Evolutionary conservation across 1,140 invertebrate genomes (phyloP).

Genomic region (Trypoxylus dichotomus): DNA sequence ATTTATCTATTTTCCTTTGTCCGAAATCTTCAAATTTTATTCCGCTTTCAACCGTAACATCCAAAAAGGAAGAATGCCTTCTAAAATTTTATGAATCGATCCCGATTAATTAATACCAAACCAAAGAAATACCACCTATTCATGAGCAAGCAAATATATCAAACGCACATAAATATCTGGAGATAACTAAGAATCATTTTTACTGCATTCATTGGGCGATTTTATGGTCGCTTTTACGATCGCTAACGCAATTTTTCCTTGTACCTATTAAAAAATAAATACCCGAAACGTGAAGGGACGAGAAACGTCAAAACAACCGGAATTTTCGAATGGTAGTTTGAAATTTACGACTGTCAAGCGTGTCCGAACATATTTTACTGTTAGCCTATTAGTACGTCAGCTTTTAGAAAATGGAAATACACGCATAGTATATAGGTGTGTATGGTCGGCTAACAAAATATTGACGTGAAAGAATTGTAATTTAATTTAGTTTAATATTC

Average conservation of each 20-base stretch:
- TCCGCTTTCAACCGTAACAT: no score
- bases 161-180: neutral
- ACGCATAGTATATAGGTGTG: no score
- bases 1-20: no score
- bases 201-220: neutral
- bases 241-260: neutral
- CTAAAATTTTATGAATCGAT: neutral
- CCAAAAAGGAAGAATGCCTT: neutral
- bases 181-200: neutral
- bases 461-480: no score
- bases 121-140: neutral
- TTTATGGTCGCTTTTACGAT: neutral
- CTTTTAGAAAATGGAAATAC: neutral
- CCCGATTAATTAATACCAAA: neutral
- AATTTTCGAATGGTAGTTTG: neutral
- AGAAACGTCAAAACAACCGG: neutral
- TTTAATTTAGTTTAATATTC: no score
- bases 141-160: neutral
- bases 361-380: neutral
- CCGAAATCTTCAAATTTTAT: no score
- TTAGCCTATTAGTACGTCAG: neutral
- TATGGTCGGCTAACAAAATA: no score
- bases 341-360: neutral
- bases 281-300: neutral
- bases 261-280: neutral